Base-by-base conservation (phyloP, 2,888 invertebrate species). In the Leucophenga maculata region DNA sequence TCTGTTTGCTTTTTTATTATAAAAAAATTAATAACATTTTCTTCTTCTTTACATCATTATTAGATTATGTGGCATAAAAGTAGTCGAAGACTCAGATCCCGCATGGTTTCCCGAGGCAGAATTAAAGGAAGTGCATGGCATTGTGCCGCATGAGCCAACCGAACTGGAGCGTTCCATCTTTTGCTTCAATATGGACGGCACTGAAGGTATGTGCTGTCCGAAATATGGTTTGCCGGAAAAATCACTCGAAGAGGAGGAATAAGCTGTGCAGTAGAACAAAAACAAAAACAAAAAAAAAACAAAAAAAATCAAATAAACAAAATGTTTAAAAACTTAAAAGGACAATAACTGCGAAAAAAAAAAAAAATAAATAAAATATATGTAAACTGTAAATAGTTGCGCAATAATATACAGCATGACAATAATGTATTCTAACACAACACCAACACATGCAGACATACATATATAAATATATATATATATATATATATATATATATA, bases 61-160 rank as follows among this genome's bases (percentile, higher is more conserved):
- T 88, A 96, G 96, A 89, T 91, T 93, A 77, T 93, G 94, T 82
- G 94, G 94, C 70, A 91, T 94, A 74, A 92, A 93, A 22, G 91
- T 97, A 67, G 93, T 97, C 74, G 95, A 95, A 65, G 96, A 96
- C 83, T 94, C 95, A 71, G 96, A 96, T 85, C 94, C 96, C 76
- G 95, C 96, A 6, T 97, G 97, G 97, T 97, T 97, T 87, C 97
- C 97, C 0, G 94, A 94, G 0, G 93, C 94, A 39, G 97, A 97
- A 83, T 90, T 97, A 1, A 93, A 94, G 75, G 96, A 97, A 86
- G 96, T 95, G 87, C 95, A 97, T 85, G 95, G 95, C 69, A 94
- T 97, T 75, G 93, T 95, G 81, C 94, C 95, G 1, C 94, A 94
- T 80, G 93, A 93, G 86, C 94, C 95, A 0, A 94, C 95, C 0